phyloP scores from a whole-genome alignment of 2,113 vertebrate species.

The Lasiurus borealis region DNA sequence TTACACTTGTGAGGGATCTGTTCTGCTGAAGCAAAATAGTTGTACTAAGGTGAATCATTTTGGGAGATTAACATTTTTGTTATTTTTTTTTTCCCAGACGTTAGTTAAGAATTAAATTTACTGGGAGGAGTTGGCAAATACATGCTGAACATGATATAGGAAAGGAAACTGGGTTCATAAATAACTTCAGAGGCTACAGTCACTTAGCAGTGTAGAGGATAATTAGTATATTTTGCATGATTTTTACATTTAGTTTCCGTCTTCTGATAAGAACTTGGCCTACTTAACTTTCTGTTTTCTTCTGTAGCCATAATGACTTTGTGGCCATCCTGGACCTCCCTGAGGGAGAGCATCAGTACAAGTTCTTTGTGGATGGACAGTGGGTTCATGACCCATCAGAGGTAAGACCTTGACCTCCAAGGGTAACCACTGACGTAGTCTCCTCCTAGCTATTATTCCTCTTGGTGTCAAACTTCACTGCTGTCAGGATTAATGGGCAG shows the following conservation, averaged over 20 bases:
- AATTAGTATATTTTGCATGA: neutral
- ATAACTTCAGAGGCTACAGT: neutral
- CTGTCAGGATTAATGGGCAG: neutral
- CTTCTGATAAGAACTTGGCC: neutral
- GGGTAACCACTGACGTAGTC: neutral
- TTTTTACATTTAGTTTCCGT: neutral
- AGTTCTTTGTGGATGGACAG: slow-evolving; percentile 99
- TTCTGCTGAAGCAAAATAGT: slow-evolving; percentile 15
- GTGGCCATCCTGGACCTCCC: slow-evolving; percentile 98
- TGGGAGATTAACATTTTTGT: neutral
- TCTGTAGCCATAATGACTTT: slow-evolving; percentile 96
- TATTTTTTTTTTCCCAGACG: slow-evolving; percentile 17
- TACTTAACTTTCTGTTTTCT: slow-evolving; percentile 69
- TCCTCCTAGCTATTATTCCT: neutral
- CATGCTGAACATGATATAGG: neutral
- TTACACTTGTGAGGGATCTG: neutral
- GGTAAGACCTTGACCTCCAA: slow-evolving; percentile 85
- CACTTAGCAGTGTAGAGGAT: neutral
- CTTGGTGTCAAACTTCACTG: neutral
- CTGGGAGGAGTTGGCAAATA: neutral
- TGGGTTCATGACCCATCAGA: slow-evolving; percentile 97
- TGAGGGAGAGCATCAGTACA: slow-evolving; percentile 99
- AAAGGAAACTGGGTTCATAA: neutral
- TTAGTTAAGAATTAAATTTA: slow-evolving; percentile 17
- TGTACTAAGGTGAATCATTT: slow-evolving; percentile 8